Evolutionary conservation across 2,888 invertebrate species (phyloP).

Genomic region (Sinhomidia bicolor): DNA sequence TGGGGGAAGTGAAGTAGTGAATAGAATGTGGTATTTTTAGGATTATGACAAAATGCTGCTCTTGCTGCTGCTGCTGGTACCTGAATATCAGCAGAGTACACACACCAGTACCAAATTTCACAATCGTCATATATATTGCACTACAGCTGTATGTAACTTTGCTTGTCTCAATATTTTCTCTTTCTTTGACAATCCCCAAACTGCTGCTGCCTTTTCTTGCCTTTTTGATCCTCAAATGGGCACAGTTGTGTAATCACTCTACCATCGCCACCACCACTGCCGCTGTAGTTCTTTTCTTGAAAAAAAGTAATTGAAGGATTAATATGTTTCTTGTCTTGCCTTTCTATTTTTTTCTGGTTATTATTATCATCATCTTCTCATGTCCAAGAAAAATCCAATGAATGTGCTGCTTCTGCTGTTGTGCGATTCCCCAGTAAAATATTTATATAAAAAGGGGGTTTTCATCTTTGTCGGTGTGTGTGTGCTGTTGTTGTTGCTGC

Average conservation of each 20-base stretch:
- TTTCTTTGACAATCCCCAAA: neutral
- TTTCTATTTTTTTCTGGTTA: conserved; percentile 9
- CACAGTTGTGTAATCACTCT: conserved; percentile 31
- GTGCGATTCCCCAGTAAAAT: neutral
- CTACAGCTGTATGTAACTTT: neutral
- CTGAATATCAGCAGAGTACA: neutral
- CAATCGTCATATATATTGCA: neutral
- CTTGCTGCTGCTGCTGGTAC: neutral
- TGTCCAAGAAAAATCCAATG: conserved; percentile 40
- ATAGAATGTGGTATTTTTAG: neutral
- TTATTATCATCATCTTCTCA: conserved; percentile 1
- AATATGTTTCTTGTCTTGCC: neutral
- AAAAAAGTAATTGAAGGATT: conserved; percentile 32
- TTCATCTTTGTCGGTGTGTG: too few relatives aligned
- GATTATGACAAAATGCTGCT: neutral
- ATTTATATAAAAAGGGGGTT: too few relatives aligned
- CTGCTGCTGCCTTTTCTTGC: neutral
- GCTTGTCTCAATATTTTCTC: neutral
- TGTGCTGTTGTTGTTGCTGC: too few relatives aligned
- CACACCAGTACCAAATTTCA: too few relatives aligned
- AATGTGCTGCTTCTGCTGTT: neutral
- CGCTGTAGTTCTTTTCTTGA: neutral
- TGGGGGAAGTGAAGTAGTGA: neutral
- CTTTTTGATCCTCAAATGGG: conserved; percentile 22
- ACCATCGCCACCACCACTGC: neutral